A percentile compares a stretch with the other conserved stretches of the same genome.
phyloP scores from a whole-genome alignment of 2,888 invertebrate species.

The Alloscopus bannaensis region DNA sequence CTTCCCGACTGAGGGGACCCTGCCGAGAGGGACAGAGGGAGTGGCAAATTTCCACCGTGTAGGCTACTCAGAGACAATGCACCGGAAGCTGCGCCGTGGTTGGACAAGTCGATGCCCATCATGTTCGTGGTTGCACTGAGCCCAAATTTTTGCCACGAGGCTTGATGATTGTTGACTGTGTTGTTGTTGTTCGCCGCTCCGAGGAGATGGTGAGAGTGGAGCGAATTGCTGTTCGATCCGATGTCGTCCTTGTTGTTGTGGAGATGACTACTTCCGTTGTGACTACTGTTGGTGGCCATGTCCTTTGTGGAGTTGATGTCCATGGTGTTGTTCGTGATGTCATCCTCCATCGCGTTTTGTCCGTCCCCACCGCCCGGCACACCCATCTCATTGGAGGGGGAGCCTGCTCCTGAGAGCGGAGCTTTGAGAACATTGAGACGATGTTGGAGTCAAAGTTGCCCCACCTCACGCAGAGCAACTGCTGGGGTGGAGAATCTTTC shows the following conservation, averaged over 20 bases:
- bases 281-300: slow-evolving; percentile 63
- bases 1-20: slow-evolving; percentile 58
- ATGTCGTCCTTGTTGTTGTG: slow-evolving; percentile 53
- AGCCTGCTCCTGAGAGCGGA: slow-evolving; percentile 72
- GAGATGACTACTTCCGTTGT: slow-evolving; percentile 53
- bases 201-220: slow-evolving; percentile 41
- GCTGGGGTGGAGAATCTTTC: slow-evolving; percentile 70
- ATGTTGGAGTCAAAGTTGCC: slow-evolving; percentile 74
- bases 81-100: slow-evolving; percentile 64
- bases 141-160: slow-evolving; percentile 58
- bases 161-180: slow-evolving; percentile 46
- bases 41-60: slow-evolving; percentile 49
- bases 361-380: slow-evolving; percentile 45
- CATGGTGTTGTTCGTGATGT: slow-evolving; percentile 61
- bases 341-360: slow-evolving; percentile 58
- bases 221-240: slow-evolving; percentile 42
- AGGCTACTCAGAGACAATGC: slow-evolving; percentile 46
- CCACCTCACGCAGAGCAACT: slow-evolving; percentile 73
- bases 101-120: slow-evolving; percentile 73
- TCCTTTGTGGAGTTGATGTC: slow-evolving; percentile 68
- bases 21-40: slow-evolving; percentile 62
- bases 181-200: slow-evolving; percentile 44
- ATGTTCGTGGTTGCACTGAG: slow-evolving; percentile 54
- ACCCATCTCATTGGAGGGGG: slow-evolving; percentile 69
- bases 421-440: slow-evolving; percentile 73